Evolutionary conservation across 2,113 vertebrate species (phyloP), one percentile per base, ranked within the genome.

Genomic region (Beaufortia kweichowensis): DNA sequence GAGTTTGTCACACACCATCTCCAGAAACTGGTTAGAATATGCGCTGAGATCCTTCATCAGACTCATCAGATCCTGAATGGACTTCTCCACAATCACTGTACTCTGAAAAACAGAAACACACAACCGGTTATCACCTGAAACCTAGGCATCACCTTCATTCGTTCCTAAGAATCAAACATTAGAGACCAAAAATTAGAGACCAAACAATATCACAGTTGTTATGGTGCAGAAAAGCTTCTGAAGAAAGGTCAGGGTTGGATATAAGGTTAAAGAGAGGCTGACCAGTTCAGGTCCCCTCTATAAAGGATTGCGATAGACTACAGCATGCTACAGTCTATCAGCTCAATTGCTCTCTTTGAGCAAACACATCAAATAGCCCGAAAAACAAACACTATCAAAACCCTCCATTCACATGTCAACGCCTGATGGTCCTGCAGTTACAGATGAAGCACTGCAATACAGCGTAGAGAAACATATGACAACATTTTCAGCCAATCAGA

Each of bases 1-100:
- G 1, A 99, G 96, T 64, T 98, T 98, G 89, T 96, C 95, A 0
- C 96, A 99, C 55, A 99, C 94, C 97, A 99, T 99, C 91, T 95
- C 91, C 46, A 99, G 95, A 89, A 99, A 99, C 90, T 99, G 97
- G 83, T 98, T 97, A 0, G 96, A 98, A 82, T 99, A 98, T 0
- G 97, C 94, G 1, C 97, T 99, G 86, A 99, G 76, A 87, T 98
- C 96, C 0, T 94, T 94, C 97, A 99, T 98, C 61, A 99, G 90
- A 84, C 91, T 95, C 95, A 97, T 94, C 63, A 99, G 92, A 88
- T 99, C 97, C 84, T 99, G 97, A 41, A 98, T 94, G 0, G 95
- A 98, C 90, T 99, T 99, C 89, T 99, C 97, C 89, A 99, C 96
- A 0, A 98, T 94, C 64, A 99, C 94, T 0, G 97, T 96, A 89